Evolutionary conservation across 2,797 vertebrate species (phyloP).

Genomic region (Euthynnus affinis): DNA sequence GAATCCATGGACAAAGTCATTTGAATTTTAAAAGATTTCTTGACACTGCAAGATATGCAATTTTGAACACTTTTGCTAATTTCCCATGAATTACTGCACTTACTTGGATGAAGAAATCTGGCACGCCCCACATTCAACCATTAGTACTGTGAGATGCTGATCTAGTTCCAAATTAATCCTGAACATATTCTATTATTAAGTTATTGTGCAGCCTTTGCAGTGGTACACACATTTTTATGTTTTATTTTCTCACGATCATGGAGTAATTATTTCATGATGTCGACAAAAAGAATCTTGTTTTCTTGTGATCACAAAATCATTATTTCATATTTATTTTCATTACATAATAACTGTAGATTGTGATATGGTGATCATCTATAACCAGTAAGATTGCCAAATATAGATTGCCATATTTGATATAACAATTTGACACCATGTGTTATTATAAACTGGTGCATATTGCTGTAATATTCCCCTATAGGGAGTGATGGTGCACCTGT

Average conservation of each 20-base stretch:
- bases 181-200: constrained; percentile 3
- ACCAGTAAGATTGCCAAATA: constrained; percentile 13
- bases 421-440: neutral
- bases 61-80: neutral
- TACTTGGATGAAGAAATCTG: neutral
- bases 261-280: neutral
- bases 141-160: neutral
- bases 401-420: neutral
- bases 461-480: neutral
- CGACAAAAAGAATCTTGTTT: neutral
- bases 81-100: constrained; percentile 3
- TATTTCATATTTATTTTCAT: neutral
- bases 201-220: neutral
- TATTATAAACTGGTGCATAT: constrained; percentile 9
- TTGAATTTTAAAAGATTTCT: constrained; percentile 13
- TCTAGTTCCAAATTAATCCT: neutral
- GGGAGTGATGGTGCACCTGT: neutral
- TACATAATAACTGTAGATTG: neutral
- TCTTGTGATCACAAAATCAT: neutral
- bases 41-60: neutral
- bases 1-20: constrained; percentile 2
- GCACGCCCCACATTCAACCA: neutral
- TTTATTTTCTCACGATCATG: constrained; percentile 8
- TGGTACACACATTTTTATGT: neutral
- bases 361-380: neutral